These are phyloP conservation scores for Mesembrinibis cayennensis DNA, from an alignment of 2,113 vertebrate species.

Conservation along the genomic window DNA sequence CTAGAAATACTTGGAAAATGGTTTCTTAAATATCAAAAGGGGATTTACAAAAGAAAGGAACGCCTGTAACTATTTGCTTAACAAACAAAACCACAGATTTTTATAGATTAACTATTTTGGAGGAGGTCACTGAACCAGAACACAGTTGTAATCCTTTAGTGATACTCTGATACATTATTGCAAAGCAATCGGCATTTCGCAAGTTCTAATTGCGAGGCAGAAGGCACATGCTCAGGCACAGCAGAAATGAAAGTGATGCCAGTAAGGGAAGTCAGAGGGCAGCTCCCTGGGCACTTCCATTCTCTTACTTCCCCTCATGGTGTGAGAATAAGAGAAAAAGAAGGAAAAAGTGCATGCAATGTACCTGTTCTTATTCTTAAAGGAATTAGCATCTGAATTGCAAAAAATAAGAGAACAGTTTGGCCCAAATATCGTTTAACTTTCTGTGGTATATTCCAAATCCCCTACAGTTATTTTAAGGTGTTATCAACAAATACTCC, in stretches of 20 bases:
- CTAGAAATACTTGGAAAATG: background rate
- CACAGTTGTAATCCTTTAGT: background rate
- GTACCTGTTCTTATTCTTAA: background rate
- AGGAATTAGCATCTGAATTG: background rate
- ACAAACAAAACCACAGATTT: background rate
- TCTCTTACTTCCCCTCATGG: background rate
- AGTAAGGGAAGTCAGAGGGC: fast-evolving
- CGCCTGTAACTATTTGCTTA: background rate
- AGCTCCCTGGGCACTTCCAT: background rate
- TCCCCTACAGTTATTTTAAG: background rate
- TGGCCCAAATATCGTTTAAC: background rate
- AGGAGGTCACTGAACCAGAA: background rate
- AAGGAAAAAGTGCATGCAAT: background rate
- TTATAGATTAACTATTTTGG: background rate
- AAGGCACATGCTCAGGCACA: fast-evolving
- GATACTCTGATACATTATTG: background rate
- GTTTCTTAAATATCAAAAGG: background rate
- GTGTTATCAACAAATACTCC: background rate
- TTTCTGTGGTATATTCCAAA: background rate
- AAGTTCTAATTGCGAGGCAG: background rate
- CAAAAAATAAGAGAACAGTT: background rate
- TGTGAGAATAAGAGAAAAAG: background rate
- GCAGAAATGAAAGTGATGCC: background rate
- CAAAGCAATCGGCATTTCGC: background rate
- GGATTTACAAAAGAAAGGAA: background rate